Percentiles rank a stretch among this genome's conserved stretches.
Evolutionary conservation across 2,797 vertebrate genomes (phyloP).

Genomic region (Eulemur mongoz): DNA sequence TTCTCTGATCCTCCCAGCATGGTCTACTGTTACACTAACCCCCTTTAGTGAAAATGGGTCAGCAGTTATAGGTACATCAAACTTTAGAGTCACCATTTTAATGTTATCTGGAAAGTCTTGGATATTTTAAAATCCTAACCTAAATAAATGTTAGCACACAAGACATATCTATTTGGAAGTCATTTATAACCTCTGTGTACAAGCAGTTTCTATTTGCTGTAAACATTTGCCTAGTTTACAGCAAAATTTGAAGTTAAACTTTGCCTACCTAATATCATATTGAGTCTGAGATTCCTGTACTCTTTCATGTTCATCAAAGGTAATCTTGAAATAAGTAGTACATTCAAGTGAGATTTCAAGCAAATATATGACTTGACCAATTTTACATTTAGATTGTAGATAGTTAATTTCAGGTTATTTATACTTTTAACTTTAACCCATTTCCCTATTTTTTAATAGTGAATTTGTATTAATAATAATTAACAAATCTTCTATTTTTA

Average conservation of each 20-base stretch:
- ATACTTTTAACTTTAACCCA: constrained; percentile 4
- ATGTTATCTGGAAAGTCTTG: constrained; percentile 29
- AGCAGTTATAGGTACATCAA: constrained; percentile 51
- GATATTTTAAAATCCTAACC: constrained; percentile 1
- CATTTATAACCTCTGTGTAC: background rate
- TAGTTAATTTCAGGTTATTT: background rate
- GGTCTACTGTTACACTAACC: constrained; percentile 75
- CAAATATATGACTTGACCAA: background rate
- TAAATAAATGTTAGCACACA: background rate
- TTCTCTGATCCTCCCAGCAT: background rate
- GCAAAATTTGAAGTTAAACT: background rate
- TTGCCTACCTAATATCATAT: background rate
- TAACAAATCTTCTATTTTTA: background rate
- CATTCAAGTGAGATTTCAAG: background rate
- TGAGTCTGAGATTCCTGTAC: background rate
- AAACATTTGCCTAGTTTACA: background rate
- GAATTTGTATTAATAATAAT: constrained; percentile 48
- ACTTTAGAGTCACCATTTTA: constrained; percentile 13
- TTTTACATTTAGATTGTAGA: background rate
- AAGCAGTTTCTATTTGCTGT: background rate
- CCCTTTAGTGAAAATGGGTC: constrained; percentile 72
- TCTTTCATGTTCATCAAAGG: background rate
- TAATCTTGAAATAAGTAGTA: background rate
- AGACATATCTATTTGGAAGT: background rate
- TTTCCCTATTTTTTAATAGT: constrained; percentile 51